Evolutionary conservation across 2,797 vertebrate species (phyloP).

Genomic region (Dermochelys coriacea): DNA sequence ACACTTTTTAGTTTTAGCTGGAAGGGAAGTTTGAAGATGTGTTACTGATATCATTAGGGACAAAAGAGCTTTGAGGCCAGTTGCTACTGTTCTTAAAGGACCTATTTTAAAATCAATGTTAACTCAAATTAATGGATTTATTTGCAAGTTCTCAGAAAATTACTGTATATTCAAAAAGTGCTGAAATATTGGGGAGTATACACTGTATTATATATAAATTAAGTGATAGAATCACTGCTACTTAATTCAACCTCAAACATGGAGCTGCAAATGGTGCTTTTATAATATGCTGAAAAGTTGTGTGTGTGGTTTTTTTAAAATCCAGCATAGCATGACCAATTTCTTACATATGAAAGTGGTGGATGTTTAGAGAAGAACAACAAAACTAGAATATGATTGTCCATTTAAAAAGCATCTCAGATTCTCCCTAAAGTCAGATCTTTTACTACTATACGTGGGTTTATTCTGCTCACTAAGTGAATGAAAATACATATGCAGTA

Average conservation of each 20-base stretch:
- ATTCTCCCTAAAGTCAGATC: neutral
- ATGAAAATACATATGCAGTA: neutral
- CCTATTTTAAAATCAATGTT: neutral
- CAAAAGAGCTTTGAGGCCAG: neutral
- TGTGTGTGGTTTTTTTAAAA: neutral
- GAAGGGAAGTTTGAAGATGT: too few species aligned
- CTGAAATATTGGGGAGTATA: neutral
- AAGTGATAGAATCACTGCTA: neutral
- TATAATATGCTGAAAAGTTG: neutral
- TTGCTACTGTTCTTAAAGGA: neutral
- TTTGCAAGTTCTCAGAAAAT: neutral
- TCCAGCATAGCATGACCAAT: neutral
- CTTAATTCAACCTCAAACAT: neutral
- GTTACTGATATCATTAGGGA: neutral
- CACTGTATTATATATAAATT: neutral
- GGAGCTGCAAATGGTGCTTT: neutral
- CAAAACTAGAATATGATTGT: neutral
- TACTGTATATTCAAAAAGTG: neutral
- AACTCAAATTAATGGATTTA: neutral
- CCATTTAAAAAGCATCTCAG: neutral
- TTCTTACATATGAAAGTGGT: neutral
- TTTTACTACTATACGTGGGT: neutral
- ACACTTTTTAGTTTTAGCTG: too few species aligned
- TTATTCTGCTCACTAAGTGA: neutral
- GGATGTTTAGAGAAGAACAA: neutral